These are phyloP conservation scores for Syrphus vitripennis DNA, from an alignment of 2,888 invertebrate species.

Conservation along the genomic window DNA sequence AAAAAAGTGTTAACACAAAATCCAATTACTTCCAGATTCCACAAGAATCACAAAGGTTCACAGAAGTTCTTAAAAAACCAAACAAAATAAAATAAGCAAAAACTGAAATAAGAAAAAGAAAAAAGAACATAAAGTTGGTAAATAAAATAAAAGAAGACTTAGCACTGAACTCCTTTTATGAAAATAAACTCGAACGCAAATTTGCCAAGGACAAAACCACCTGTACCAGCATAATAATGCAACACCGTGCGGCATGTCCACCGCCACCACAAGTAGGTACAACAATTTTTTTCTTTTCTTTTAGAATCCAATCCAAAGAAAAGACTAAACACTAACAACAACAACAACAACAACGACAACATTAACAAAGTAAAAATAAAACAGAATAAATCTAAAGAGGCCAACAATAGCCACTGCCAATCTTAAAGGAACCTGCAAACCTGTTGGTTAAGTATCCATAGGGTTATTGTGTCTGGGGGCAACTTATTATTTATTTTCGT, in stretches of 20 bases:
- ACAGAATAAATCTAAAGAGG: slow-evolving; percentile 48
- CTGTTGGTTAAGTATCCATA: slow-evolving; percentile 68
- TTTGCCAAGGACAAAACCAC: slow-evolving; percentile 77
- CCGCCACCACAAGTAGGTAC: slow-evolving; percentile 64
- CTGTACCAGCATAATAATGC: slow-evolving; percentile 80
- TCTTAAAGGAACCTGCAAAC: slow-evolving; percentile 65
- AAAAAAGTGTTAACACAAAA: not conserved
- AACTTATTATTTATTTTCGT: slow-evolving; percentile 71
- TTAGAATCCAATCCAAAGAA: slow-evolving; percentile 35
- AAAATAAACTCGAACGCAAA: slow-evolving; percentile 66
- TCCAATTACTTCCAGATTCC: slow-evolving; percentile 1
- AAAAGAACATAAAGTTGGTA: not conserved
- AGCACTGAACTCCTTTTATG: slow-evolving; percentile 60
- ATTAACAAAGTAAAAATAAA: not conserved
- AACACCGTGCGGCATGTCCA: slow-evolving; percentile 64
- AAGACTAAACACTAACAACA: not conserved
- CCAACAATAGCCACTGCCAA: slow-evolving; percentile 53
- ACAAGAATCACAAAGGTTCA: not conserved
- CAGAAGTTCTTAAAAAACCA: not conserved
- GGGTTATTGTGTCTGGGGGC: slow-evolving; percentile 71
- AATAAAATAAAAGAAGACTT: not conserved
- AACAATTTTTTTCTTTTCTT: slow-evolving; percentile 23
- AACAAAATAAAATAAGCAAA: not conserved
- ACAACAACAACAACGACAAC: not conserved
- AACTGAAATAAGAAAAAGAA: too few species aligned